Base-by-base conservation (phyloP, 2,888 invertebrate genomes). In the Melanotus villosus region DNA sequence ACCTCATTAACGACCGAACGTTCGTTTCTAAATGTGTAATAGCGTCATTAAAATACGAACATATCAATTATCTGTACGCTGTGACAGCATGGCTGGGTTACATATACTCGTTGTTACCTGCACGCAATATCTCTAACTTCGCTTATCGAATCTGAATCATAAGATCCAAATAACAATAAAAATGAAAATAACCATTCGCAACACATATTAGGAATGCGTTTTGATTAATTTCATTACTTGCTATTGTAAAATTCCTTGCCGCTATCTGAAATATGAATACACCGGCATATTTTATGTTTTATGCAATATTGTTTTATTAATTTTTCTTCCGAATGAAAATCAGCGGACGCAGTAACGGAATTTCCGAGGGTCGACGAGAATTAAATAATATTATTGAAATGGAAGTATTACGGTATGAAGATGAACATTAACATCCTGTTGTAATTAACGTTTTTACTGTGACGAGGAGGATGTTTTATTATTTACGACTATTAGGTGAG, bases 31-130 rank as follows among this genome's bases (percentile, higher is more conserved):
- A 76, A 75, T 73, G 73, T 72, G 73, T 77, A 78, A 77, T 77
- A 71, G 64, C 74, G 70, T 77, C 77, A 76, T 78, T 77, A 77
- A 73, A 77, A 75, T 73, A 75, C 64, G 63, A 70, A 75, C 64
- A 70, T 76, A 74, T 77, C 73, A 76, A 75, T 76, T 76, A 77
- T 72, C 32, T 71, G 38, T 57, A 47, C 16, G 47, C 58, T 71
- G 75, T 74, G 75, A 76, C 77, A 75, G 71, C 50, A 70, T 73
- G 66, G 68, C 67, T 57, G 58, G 59, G 45, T 63, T 52, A 52
- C 26, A 41, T 54, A 54, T 41, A 65, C 52, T 59, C 41, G 63
- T 50, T 71, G 45, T 72, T 75, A 73, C 57, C 73, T 67, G 70
- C 75, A 75, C 75, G 75, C 75, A 67, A 75, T 47, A 38, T 47